Conservation (phyloP, 2,888 invertebrate species). For the Eugnorisma glareosa region DNA sequence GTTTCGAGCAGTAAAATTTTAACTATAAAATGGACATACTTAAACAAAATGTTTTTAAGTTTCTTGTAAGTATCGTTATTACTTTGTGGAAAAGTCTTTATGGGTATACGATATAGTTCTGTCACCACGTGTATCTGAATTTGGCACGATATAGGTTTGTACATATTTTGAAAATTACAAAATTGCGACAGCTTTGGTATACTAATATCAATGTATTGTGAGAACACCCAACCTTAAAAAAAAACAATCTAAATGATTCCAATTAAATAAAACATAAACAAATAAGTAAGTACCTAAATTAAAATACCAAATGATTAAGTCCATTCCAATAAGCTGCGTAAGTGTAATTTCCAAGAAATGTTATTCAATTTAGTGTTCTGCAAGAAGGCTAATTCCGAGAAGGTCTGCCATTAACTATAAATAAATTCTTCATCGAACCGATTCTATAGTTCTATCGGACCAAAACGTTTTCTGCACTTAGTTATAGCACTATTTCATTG, state of each 20-base stretch:
- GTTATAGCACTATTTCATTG: constrained; percentile 8
- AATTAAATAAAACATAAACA: constrained; percentile 4
- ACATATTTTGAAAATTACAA: not conserved
- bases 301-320: constrained; percentile 29
- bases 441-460: constrained; percentile 64
- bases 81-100: constrained; percentile 43
- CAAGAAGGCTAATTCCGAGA: constrained; percentile 69
- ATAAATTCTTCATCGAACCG: constrained; percentile 71
- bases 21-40: constrained; percentile 58
- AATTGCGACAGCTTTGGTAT: not conserved
- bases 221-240: not conserved
- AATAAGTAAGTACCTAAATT: constrained; percentile 29
- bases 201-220: not conserved
- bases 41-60: constrained; percentile 57
- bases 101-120: constrained; percentile 20
- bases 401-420: constrained; percentile 73
- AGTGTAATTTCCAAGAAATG: constrained; percentile 55
- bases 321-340: constrained; percentile 24
- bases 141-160: not conserved
- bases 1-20: constrained; percentile 67
- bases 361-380: constrained; percentile 49
- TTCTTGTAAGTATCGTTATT: constrained; percentile 59
- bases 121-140: not conserved
- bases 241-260: not conserved
- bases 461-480: constrained; percentile 9